These are phyloP conservation scores for Tribolium freemani DNA, from an alignment of 2,888 invertebrate species.

Conservation along the genomic window DNA sequence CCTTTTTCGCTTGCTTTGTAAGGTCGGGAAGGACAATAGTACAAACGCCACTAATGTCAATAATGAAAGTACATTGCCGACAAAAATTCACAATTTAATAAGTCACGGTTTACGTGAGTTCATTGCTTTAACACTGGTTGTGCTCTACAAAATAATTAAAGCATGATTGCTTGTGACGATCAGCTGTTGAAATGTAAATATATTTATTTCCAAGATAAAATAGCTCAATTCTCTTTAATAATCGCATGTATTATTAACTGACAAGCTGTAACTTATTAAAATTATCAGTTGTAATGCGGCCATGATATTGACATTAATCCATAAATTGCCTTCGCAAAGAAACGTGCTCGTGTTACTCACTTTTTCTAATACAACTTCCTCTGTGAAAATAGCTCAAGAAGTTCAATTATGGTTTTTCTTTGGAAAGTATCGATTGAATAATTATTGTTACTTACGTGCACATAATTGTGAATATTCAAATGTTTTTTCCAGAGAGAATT, in stretches of 20 bases:
- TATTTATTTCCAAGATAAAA: too few relatives aligned
- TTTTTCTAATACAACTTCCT: not conserved
- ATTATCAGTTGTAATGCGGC: not conserved
- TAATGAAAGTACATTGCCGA: conserved; percentile 8
- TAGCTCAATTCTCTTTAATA: too few relatives aligned
- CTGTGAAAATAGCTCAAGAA: not conserved
- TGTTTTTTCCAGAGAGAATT: not conserved
- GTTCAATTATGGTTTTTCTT: not conserved
- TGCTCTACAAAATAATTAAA: not conserved
- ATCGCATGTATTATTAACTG: too few relatives aligned
- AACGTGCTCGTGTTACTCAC: not conserved
- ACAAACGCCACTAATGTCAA: not conserved
- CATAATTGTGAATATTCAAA: not conserved
- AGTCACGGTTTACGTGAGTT: conserved; percentile 8
- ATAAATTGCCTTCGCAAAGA: not conserved
- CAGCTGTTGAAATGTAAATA: too few relatives aligned
- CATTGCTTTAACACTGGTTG: not conserved
- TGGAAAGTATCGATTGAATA: not conserved
- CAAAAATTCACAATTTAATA: not conserved
- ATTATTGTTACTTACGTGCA: not conserved
- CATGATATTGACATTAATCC: not conserved
- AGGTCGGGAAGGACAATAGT: not conserved
- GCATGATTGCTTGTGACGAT: not conserved
- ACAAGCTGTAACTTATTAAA: not conserved
- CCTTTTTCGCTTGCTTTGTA: too few relatives aligned